These are phyloP conservation scores for Microtus montanus DNA, from an alignment of 2,113 vertebrate genomes.

Conservation along the genomic window DNA sequence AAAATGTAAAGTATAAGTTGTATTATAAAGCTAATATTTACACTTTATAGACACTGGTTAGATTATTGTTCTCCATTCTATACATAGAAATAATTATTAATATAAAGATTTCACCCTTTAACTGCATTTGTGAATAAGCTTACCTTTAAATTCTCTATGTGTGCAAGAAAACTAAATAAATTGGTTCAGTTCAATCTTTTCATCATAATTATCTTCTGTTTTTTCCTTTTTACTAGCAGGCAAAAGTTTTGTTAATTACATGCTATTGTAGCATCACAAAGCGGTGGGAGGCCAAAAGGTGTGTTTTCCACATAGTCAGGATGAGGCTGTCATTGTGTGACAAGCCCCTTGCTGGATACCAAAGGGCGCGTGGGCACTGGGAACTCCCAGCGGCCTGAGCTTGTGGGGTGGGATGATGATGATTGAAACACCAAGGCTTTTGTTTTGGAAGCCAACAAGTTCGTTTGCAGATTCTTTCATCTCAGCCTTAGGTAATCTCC, in stretches of 20 bases:
- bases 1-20: constrained; percentile 12
- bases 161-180: constrained; percentile 39
- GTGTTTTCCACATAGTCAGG: not conserved
- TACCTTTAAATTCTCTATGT: constrained; percentile 51
- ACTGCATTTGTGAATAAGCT: constrained; percentile 33
- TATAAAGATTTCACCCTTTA: constrained; percentile 45
- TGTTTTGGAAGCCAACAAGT: constrained; percentile 20
- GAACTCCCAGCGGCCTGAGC: not conserved
- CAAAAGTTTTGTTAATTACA: constrained; percentile 35
- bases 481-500: constrained; percentile 10
- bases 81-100: constrained; percentile 48
- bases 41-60: not conserved
- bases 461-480: constrained; percentile 62
- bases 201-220: not conserved
- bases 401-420: not conserved
- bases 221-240: constrained; percentile 23
- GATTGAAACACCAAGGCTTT: constrained; percentile 33
- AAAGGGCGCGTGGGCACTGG: not conserved
- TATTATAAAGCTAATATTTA: constrained; percentile 34
- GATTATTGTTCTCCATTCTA: constrained; percentile 36
- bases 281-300: not conserved
- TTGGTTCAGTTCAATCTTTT: constrained; percentile 12
- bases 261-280: constrained; percentile 30
- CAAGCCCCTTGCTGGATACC: not conserved
- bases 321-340: not conserved